Conservation (phyloP, 2,797 vertebrate genomes). For the Cirrhinus molitorella region DNA sequence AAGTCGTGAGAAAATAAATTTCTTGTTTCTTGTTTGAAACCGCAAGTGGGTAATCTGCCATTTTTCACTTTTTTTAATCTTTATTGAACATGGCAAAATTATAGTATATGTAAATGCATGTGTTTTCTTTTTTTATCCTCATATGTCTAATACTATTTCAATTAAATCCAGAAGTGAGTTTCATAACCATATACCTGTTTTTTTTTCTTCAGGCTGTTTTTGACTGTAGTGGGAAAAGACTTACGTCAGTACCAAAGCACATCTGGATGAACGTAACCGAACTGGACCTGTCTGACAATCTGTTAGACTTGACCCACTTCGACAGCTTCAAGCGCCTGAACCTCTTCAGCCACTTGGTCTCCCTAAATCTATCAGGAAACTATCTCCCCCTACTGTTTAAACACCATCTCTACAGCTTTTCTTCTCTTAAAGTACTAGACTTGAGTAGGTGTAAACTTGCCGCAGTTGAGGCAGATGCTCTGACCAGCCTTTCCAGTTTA, state of each 20-base stretch:
- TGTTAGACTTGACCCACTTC: constrained; percentile 67
- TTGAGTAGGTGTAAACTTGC: constrained; percentile 73
- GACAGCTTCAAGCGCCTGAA: constrained; percentile 71
- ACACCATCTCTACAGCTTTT: constrained; percentile 72
- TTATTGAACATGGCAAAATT: background rate
- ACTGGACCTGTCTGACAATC: constrained; percentile 77
- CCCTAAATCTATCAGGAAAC: constrained; percentile 77
- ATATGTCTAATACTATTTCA: background rate
- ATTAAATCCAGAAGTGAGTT: background rate
- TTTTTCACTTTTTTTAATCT: constrained; percentile 33
- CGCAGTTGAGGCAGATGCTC: constrained; percentile 60
- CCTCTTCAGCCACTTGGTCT: constrained; percentile 66
- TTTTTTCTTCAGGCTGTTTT: constrained; percentile 52
- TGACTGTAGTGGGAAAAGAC: constrained; percentile 72
- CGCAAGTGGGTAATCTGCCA: background rate
- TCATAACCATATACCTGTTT: background rate
- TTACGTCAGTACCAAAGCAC: constrained; percentile 65
- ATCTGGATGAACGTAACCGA: constrained; percentile 70
- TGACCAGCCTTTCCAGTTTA: constrained; percentile 68
- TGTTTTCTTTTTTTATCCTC: background rate
- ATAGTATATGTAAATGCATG: background rate
- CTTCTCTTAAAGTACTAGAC: constrained; percentile 69
- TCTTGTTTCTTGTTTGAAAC: constrained; percentile 19
- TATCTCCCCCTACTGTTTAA: constrained; percentile 77
- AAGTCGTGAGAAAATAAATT: constrained; percentile 24